Base-by-base conservation (phyloP, 2,113 vertebrate genomes). In the Labeo rohita region DNA sequence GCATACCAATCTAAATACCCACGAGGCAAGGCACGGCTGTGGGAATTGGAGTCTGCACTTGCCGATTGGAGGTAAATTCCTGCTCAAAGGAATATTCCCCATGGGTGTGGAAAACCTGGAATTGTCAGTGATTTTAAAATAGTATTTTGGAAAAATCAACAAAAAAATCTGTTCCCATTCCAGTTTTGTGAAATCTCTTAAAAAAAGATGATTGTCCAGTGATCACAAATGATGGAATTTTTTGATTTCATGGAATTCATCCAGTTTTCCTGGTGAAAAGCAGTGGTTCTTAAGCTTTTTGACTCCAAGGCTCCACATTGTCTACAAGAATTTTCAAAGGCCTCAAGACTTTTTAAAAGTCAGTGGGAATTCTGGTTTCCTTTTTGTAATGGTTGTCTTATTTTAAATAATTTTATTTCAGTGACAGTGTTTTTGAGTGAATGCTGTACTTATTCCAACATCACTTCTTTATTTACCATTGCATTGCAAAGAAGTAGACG, bases 1-100 rank as follows among this genome's bases (percentile, higher is more conserved):
- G 13, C 34, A 56, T 61, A 79, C 52, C 76, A 61, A 39, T 61
- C 54, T 61, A 79, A 79, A 79, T 8, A 50, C 73, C 73, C 12
- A 9, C 59, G n/a, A 61, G 59, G 6, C n/a, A 50, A 50, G 73
- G n/a, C n/a, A 50, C 15, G 45, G 73, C 45, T 75, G 45, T 75
- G 72, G 6, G n/a, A 49, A 75, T 75, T 23, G 72, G 45, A 75
- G 3, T 47, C 43, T 6, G 15, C 16, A 36, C 5, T 54, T 54
- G 75, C 3, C 15, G 16, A 47, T 23, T 49, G 49, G 75, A 79
- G 11, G 36, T 79, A n/a, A 13, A 59, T 79, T 59, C 34, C 10
- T 12, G 45, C 72, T 49, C 45, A 74, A 11, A 49, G 43, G 4
- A 49, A 23, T 74, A 49, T 74, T 49, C 72, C 45, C 45, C 8